Evolutionary conservation across 1,140 invertebrate genomes (phyloP).

Genomic region (Acromyrmex echinatior): DNA sequence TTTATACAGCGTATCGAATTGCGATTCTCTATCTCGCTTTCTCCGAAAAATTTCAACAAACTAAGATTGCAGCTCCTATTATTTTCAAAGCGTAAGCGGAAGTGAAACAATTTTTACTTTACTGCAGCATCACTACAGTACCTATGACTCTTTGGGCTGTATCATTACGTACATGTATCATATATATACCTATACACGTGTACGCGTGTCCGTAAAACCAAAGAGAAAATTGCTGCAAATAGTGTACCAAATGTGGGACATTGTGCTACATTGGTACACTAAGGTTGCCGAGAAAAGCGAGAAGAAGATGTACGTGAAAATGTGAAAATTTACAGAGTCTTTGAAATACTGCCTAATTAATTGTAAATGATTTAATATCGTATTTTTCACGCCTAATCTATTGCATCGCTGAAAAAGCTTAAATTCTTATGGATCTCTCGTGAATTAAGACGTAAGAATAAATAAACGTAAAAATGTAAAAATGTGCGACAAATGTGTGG

Average conservation of each 20-base stretch:
- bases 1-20: conserved; percentile 5
- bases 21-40: background rate
- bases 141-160: background rate
- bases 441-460: no score
- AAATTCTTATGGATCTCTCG: background rate
- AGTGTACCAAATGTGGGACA: conserved; percentile 77
- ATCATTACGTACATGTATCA: background rate
- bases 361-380: conserved; percentile 46
- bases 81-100: background rate
- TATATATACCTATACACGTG: background rate
- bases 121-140: conserved; percentile 57
- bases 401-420: background rate
- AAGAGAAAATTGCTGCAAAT: conserved; percentile 69
- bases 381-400: background rate
- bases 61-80: background rate
- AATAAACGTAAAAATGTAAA: no score
- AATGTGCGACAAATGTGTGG: no score
- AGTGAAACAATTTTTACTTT: conserved; percentile 36
- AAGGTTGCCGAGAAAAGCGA: conserved; percentile 72
- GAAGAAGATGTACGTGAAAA: conserved; percentile 54
- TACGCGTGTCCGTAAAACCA: conserved; percentile 45
- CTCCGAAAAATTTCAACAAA: background rate
- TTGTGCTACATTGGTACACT: conserved; percentile 78
- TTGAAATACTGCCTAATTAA: background rate
- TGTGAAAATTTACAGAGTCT: conserved; percentile 23